phyloP scores from a whole-genome alignment of 2,888 invertebrate genomes.

The Pachydiplax longipennis region DNA sequence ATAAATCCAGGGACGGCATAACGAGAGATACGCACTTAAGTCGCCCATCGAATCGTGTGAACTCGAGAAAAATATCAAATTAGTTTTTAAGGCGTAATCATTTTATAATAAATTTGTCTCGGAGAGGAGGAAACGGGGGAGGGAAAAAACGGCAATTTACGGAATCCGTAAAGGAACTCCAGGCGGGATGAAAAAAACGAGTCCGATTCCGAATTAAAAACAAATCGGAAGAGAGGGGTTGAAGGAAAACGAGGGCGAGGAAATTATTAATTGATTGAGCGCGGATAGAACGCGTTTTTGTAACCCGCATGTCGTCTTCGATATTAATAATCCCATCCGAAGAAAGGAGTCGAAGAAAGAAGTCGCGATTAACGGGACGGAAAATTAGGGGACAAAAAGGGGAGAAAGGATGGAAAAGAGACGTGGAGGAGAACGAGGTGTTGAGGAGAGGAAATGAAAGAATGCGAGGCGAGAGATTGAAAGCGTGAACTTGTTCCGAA shows the following conservation, averaged over 20 bases:
- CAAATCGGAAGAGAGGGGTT: neutral
- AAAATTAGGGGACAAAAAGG: neutral
- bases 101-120: neutral
- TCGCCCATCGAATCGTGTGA: neutral
- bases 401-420: neutral
- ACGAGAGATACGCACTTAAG: neutral
- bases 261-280: neutral
- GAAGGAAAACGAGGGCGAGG: neutral
- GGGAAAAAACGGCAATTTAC: neutral
- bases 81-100: neutral
- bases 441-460: neutral
- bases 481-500: neutral
- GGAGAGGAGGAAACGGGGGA: neutral
- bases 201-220: neutral
- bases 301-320: too few species aligned
- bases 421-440: neutral
- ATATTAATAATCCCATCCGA: too few species aligned
- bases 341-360: neutral
- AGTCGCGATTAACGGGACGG: neutral
- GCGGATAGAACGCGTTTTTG: neutral
- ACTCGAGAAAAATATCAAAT: neutral
- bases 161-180: neutral
- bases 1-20: neutral
- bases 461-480: slow-evolving; percentile 14
- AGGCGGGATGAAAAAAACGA: too few species aligned